Percentiles rank a stretch among this genome's conserved stretches.
Conservation (phyloP, 2,113 vertebrate genomes). For the Leucosticte australis region DNA sequence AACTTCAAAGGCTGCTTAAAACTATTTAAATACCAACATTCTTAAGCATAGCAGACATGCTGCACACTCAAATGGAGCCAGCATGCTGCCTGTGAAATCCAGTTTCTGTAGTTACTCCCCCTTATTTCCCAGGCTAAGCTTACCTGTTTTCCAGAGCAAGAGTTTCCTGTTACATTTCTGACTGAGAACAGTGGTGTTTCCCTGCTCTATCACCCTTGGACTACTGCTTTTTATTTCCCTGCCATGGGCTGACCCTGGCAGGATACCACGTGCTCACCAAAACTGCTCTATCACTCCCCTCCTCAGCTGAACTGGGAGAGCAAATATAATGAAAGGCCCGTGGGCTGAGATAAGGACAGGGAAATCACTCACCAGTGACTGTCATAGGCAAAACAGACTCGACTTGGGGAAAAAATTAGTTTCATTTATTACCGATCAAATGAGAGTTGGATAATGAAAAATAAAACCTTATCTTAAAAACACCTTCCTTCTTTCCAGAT, state of each 20-base stretch:
- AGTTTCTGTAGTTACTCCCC: not conserved
- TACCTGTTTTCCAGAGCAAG: not conserved
- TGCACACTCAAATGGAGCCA: not conserved
- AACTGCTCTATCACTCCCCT: not conserved
- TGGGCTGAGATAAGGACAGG: not conserved
- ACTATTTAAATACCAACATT: slow-evolving; percentile 13
- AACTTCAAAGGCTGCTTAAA: slow-evolving; percentile 44
- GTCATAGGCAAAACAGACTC: not conserved
- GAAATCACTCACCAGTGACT: not conserved
- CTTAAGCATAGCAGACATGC: not conserved
- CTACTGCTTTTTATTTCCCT: not conserved
- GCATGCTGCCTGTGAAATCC: not conserved
- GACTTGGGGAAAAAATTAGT: not conserved
- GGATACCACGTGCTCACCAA: not conserved
- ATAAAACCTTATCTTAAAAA: not conserved
- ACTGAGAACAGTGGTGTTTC: not conserved
- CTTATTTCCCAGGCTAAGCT: slow-evolving; percentile 36
- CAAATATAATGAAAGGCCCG: not conserved
- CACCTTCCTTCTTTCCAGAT: not conserved
- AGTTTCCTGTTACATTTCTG: not conserved
- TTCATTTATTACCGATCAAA: not conserved
- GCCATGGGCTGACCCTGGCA: not conserved
- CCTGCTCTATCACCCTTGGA: not conserved
- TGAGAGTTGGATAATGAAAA: not conserved
- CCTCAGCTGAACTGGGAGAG: not conserved